Percentiles rank a stretch among this genome's conserved stretches.
These are phyloP conservation scores for Ophion ventricosus DNA, from an alignment of 2,888 invertebrate genomes.

Conservation along the genomic window DNA sequence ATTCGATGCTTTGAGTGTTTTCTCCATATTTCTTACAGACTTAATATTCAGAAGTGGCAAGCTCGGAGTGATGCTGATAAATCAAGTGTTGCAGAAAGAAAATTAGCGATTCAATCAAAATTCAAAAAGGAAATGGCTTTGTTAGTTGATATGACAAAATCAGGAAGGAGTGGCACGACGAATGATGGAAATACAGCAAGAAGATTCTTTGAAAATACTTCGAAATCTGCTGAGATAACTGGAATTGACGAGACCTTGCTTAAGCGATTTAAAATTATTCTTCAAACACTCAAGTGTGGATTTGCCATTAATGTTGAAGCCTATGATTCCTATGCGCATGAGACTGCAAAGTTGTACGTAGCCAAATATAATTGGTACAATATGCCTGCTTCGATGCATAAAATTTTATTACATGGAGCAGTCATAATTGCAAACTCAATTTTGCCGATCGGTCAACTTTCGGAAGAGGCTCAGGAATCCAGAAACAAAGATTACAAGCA, in stretches of 20 bases:
- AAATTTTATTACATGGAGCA: slow-evolving; percentile 11
- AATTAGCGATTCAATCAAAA: slow-evolving; percentile 46
- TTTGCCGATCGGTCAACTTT: slow-evolving; percentile 5
- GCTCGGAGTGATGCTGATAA: slow-evolving; percentile 32
- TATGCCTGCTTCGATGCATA: slow-evolving; percentile 1
- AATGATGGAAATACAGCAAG: slow-evolving; percentile 68
- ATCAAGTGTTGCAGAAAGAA: slow-evolving; percentile 23
- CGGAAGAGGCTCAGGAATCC: slow-evolving; percentile 19
- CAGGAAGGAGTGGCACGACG: slow-evolving; percentile 54
- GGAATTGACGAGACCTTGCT: slow-evolving; percentile 41
- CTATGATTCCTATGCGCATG: neutral
- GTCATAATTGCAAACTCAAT: neutral
- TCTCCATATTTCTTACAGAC: neutral
- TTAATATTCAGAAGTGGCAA: slow-evolving; percentile 49
- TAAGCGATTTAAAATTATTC: slow-evolving; percentile 56
- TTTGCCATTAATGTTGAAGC: slow-evolving; percentile 57
- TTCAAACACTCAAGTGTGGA: slow-evolving; percentile 62
- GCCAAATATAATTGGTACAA: slow-evolving; percentile 8
- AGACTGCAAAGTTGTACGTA: slow-evolving; percentile 3
- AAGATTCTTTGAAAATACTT: slow-evolving; percentile 62
- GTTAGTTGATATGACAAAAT: slow-evolving; percentile 62
- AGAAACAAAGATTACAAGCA: slow-evolving; percentile 12
- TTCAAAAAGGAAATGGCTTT: slow-evolving; percentile 56
- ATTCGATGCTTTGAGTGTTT: slow-evolving; percentile 66
- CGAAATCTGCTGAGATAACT: slow-evolving; percentile 52